Evolutionary conservation across 2,113 vertebrate species (phyloP).

Genomic region (Alethe diademata): DNA sequence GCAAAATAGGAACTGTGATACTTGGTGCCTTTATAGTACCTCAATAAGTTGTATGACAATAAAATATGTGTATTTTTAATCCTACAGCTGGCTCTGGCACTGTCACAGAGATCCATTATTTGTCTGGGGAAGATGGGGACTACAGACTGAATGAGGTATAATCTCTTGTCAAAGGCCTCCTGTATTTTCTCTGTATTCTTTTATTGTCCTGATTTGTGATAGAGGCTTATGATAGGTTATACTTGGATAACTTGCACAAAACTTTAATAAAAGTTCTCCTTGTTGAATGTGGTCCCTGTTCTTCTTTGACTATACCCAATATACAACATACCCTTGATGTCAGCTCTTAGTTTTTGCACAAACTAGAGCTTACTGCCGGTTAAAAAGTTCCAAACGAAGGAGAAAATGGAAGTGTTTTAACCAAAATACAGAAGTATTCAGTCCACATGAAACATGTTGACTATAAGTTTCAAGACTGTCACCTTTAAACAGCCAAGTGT

Average conservation of each 20-base stretch:
- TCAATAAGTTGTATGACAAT: background rate
- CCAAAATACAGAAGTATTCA: background rate
- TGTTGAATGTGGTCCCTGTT: background rate
- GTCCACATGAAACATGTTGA: background rate
- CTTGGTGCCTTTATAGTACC: background rate
- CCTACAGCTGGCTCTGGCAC: background rate
- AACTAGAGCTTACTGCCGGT: background rate
- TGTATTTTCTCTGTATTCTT: background rate
- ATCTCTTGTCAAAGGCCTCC: conserved; percentile 10
- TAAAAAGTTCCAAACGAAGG: background rate
- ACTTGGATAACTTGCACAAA: background rate
- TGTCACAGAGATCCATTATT: background rate
- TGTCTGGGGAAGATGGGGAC: background rate
- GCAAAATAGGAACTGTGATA: background rate
- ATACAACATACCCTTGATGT: background rate
- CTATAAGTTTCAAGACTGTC: background rate
- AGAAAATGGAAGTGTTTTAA: background rate
- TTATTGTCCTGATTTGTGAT: background rate
- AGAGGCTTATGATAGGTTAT: background rate
- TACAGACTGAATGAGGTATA: background rate
- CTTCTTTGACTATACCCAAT: background rate
- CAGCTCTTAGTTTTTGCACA: background rate
- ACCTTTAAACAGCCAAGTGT: background rate
- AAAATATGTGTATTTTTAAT: background rate
- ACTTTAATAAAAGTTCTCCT: background rate